phyloP scores from a whole-genome alignment of 2,113 vertebrate species.

The Mugil cephalus region DNA sequence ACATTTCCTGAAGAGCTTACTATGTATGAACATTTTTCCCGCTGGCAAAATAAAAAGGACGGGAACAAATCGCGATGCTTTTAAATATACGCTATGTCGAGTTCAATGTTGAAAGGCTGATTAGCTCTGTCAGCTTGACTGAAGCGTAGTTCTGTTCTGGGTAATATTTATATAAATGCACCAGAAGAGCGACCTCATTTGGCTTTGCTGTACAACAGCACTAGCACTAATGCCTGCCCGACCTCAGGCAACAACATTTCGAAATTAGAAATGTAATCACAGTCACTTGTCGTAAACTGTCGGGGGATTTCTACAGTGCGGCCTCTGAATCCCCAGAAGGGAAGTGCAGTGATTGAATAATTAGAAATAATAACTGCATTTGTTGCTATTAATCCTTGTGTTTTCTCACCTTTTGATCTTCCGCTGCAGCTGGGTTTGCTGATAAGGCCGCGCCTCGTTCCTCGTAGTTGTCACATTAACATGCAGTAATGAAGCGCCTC shows the following conservation, averaged over 20 bases:
- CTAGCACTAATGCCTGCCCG: slow-evolving; percentile 10
- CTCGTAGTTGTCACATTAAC: slow-evolving; percentile 38
- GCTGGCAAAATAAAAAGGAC: slow-evolving; percentile 23
- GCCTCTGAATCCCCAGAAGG: slow-evolving; percentile 45
- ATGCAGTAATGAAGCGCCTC: slow-evolving; percentile 12
- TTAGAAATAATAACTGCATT: slow-evolving; percentile 46
- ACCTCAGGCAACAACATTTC: slow-evolving; percentile 36
- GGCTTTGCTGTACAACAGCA: slow-evolving; percentile 17
- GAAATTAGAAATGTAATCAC: slow-evolving; percentile 70
- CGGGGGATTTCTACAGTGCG: slow-evolving; percentile 44
- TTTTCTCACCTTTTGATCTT: slow-evolving; percentile 51
- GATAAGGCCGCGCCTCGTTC: slow-evolving; percentile 55
- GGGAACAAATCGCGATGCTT: slow-evolving; percentile 9
- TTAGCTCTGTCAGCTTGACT: slow-evolving; percentile 31
- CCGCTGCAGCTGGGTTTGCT: slow-evolving; percentile 53
- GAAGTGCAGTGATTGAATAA: slow-evolving; percentile 50
- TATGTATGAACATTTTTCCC: slow-evolving; percentile 3
- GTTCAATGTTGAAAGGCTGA: slow-evolving; percentile 33
- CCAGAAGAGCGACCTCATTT: slow-evolving; percentile 40
- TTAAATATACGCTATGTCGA: slow-evolving; percentile 19
- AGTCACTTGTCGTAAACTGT: slow-evolving; percentile 35
- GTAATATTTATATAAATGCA: slow-evolving; percentile 39
- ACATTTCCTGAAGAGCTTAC: neutral
- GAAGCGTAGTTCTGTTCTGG: slow-evolving; percentile 18
- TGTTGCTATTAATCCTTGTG: slow-evolving; percentile 28